phyloP scores from a whole-genome alignment of 2,888 invertebrate genomes.

The Aleiodes alternator region DNA sequence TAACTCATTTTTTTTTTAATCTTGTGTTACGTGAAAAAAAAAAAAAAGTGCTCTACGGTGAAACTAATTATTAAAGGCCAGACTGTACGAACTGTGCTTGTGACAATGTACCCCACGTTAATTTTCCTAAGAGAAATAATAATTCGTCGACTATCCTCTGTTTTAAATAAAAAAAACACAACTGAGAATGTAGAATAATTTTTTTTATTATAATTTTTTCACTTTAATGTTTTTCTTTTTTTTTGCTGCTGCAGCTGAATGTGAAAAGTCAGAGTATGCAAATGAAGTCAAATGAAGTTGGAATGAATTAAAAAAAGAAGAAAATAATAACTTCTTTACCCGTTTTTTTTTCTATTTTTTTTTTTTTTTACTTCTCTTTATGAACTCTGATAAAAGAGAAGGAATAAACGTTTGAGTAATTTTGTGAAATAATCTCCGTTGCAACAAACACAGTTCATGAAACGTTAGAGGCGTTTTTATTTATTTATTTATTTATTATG shows the following conservation, averaged over 20 bases:
- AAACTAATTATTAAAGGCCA: conserved; percentile 54
- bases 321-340: not conserved
- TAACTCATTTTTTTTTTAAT: not conserved
- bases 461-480: conserved; percentile 44
- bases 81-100: conserved; percentile 71
- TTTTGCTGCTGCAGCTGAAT: not conserved
- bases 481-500: too few species aligned
- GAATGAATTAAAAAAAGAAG: conserved; percentile 3
- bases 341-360: conserved; percentile 12
- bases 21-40: conserved; percentile 26
- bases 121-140: conserved; percentile 45
- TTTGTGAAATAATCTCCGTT: conserved; percentile 55
- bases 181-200: not conserved
- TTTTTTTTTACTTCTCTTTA: not conserved
- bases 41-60: conserved; percentile 30
- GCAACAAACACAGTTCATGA: conserved; percentile 72
- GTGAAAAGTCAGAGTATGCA: conserved; percentile 17
- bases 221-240: conserved; percentile 2
- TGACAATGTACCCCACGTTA: conserved; percentile 58
- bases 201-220: too few species aligned
- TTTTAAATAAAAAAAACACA: not conserved
- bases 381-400: not conserved
- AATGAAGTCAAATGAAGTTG: conserved; percentile 14
- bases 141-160: conserved; percentile 1
- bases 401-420: not conserved